phyloP scores from a whole-genome alignment of 2,888 invertebrate species.

The Dermolepida albohirtum region DNA sequence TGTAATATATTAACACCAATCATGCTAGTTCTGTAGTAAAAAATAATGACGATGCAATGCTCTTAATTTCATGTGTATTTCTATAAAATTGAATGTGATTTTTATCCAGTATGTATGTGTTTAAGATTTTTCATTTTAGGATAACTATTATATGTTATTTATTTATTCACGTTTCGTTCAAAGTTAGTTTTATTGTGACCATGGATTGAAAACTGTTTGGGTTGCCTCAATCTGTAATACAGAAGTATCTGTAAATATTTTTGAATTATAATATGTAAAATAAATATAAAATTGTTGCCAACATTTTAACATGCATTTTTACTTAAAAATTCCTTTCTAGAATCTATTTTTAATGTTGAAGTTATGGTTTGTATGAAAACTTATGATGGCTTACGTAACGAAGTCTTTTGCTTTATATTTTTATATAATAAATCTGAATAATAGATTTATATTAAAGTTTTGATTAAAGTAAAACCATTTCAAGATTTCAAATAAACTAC shows the following conservation, averaged over 20 bases:
- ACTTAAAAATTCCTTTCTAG: not conserved
- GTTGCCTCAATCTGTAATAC: conserved; percentile 11
- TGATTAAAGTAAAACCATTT: too few relatives aligned
- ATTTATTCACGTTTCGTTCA: conserved; percentile 35
- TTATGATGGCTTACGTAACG: too few relatives aligned
- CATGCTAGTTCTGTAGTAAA: not conserved
- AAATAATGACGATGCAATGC: conserved; percentile 27
- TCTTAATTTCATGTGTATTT: conserved; percentile 20
- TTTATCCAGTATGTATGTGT: conserved; percentile 6
- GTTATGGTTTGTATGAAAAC: too few relatives aligned
- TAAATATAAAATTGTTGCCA: conserved; percentile 45
- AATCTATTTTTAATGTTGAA: too few relatives aligned
- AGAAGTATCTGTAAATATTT: conserved; percentile 43
- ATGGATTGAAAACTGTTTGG: conserved; percentile 31
- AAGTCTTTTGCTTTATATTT: too few relatives aligned
- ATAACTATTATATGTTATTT: conserved; percentile 21
- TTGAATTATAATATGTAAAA: conserved; percentile 41
- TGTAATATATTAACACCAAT: conserved; percentile 4
- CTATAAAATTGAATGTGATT: conserved; percentile 14
- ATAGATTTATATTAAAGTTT: too few relatives aligned
- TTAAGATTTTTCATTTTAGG: conserved; percentile 8
- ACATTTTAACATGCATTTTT: conserved; percentile 38
- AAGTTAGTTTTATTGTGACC: conserved; percentile 8
- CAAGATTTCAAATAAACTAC: too few relatives aligned
- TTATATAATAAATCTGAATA: too few relatives aligned